phyloP scores from a whole-genome alignment of 2,113 vertebrate genomes.

The Capra hircus region DNA sequence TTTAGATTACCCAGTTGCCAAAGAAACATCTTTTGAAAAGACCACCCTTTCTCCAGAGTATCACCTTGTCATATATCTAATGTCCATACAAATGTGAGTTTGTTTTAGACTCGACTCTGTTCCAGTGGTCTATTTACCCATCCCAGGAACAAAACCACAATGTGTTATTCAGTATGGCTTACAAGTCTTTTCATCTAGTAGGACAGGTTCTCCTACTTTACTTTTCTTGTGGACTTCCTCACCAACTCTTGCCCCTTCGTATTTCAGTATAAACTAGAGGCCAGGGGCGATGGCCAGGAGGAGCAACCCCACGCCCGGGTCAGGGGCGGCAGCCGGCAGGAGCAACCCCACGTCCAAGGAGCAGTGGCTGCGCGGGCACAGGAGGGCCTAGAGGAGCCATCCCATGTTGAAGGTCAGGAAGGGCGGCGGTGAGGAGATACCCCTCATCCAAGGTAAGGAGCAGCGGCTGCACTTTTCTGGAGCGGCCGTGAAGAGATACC shows the following conservation, averaged over 20 bases:
- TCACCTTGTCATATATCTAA: not conserved
- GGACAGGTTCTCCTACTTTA: not conserved
- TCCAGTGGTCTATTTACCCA: not conserved
- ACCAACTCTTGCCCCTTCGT: not conserved
- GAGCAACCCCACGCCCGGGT: too few species aligned
- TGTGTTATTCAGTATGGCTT: not conserved
- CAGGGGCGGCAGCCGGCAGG: too few species aligned
- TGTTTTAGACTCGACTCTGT: not conserved
- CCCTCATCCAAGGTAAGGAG: too few species aligned
- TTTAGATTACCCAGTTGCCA: not conserved
- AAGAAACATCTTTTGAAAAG: not conserved
- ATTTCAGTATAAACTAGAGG: not conserved
- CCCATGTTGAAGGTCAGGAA: too few species aligned
- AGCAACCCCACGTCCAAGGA: too few species aligned
- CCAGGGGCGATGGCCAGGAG: fast-evolving
- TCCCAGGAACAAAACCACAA: not conserved
- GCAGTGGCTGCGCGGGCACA: too few species aligned
- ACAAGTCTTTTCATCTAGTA: not conserved
- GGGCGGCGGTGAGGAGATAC: too few species aligned
- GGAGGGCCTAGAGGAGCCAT: too few species aligned
- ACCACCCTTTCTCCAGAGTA: not conserved
- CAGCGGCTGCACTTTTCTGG: too few species aligned
- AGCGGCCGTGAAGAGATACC: too few species aligned
- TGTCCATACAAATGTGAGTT: not conserved
- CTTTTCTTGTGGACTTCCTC: not conserved